phyloP scores from a whole-genome alignment of 2,113 vertebrate genomes.

The Onychostoma macrolepis region DNA sequence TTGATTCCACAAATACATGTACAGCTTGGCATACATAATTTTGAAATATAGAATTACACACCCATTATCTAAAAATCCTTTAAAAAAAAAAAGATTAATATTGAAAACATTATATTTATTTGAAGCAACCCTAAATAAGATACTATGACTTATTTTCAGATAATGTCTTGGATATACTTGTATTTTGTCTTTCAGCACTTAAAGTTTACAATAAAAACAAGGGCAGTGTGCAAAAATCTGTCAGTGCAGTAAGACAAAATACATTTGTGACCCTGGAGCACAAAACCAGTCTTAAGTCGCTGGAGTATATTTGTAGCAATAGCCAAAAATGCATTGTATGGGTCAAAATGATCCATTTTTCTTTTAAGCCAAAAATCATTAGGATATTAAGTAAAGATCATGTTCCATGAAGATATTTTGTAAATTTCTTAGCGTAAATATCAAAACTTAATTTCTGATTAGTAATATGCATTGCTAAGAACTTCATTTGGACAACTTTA shows the following conservation, averaged over 20 bases:
- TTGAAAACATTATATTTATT: neutral
- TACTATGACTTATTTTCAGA: neutral
- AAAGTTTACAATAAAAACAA: neutral
- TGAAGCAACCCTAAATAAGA: neutral
- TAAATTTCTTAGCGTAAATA: too few relatives aligned
- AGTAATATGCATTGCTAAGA: too few relatives aligned
- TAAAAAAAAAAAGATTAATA: neutral
- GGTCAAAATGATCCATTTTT: too few relatives aligned
- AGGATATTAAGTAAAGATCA: too few relatives aligned
- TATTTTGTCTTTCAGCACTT: neutral
- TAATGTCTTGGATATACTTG: neutral
- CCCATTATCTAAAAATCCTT: neutral
- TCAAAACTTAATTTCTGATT: too few relatives aligned
- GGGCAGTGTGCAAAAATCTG: neutral
- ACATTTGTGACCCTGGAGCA: too few relatives aligned
- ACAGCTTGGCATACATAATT: neutral
- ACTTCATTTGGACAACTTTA: too few relatives aligned
- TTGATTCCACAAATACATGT: slow-evolving; percentile 4
- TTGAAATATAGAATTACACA: neutral
- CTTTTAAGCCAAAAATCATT: too few relatives aligned
- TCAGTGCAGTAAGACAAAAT: neutral
- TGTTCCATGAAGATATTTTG: too few relatives aligned
- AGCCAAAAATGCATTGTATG: too few relatives aligned
- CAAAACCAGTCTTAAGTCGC: too few relatives aligned
- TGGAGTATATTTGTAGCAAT: too few relatives aligned